Evolutionary conservation across 2,888 invertebrate genomes (phyloP), one percentile per base, ranked within the genome.

Genomic region (Himalopsyche anomala): DNA sequence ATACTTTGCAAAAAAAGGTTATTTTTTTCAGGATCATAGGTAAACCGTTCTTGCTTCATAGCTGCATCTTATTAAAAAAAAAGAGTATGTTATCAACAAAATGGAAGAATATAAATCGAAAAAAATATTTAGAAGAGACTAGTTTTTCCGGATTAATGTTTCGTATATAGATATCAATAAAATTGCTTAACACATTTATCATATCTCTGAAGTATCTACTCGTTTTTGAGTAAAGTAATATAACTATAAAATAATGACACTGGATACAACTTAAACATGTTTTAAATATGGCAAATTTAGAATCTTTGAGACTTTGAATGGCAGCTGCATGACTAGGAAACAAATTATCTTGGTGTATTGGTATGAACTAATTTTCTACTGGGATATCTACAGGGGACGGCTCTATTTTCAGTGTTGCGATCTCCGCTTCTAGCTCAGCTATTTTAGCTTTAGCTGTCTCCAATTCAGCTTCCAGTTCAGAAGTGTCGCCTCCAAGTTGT

Each of bases 391-490:
- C 85, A 0, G 85, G 54, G 45, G 84, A n/a, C 6, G 85, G 74
- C 11, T 82, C 82, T 15, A 54, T 55, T 55, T 51, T 85, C 19
- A 93, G 91, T 12, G 92, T 89, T 0, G 92, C 74, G 3, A 74
- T 74, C 36, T 95, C 95, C 42, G 94, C 94, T 91, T 95, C 94
- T 8, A 96, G 90, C 89, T 94, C 94, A 11, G 93, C 92, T 87
- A 96, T 94, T 86, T 94, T 93, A 40, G 93, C 92, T 89, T 93
- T 93, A 3, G 95, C 94, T 74, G 94, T 94, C 80, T 95, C 94
- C 54, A 96, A 89, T 89, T 95, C 93, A 36, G 74, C 38, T 74
- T 74, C 74, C 11, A 74, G 0, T 90, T 94, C 91, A 91, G 86
- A 4, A 89, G 91, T 91, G 90, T 94, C 90, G 87, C 92, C 91